Base-by-base conservation (phyloP, 2,797 vertebrate genomes). In the Aulostomus chinensis region DNA sequence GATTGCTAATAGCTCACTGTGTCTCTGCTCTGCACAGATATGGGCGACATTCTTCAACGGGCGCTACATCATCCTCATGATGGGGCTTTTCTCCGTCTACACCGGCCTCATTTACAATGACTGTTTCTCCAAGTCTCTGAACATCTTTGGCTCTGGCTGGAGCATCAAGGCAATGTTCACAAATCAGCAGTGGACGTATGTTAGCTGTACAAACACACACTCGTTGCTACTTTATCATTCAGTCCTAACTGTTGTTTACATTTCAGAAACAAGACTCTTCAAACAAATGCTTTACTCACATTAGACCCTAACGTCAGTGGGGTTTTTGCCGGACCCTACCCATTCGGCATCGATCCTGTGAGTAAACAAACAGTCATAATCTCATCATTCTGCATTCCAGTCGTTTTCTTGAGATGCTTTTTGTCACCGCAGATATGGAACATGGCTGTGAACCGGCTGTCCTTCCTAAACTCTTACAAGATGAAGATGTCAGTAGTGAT, bases 401-500 rank as follows among this genome's bases (percentile, higher is more conserved):
- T 2, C 9, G 9, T 14, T 1, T 7, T n/a, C 8, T 57, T 66
- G 21, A 46, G 30, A 21, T 37, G 36, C 14, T 68, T 67, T 32
- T 57, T 32, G 2, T 21, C 11, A 7, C 18, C 16, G 43, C 70
- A 99, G 97, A 97, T 99, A n/a, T 99, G 97, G 97, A 98, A 94
- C 86, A 84, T 99, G 86, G 95, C 97, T 2, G 93, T 88, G 60
- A 99, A 99, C 63, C 95, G 95, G 1, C 94, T 99, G 62, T 93
- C 91, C 48, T 99, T 99, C 76, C 90, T 99, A 42, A 99, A 99
- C 85, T 99, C 97, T 8, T 99, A 96, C 85, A 99, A 99, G 82
- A 99, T 99, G 97, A 99, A 99, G 88, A 98, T 99, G 97, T 98
- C 97, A 1, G 91, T 99, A 54, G 91, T 98, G 61, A 85, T 99